These are phyloP conservation scores for Diplodus sargus DNA, from an alignment of 2,797 vertebrate genomes.

Conservation along the genomic window DNA sequence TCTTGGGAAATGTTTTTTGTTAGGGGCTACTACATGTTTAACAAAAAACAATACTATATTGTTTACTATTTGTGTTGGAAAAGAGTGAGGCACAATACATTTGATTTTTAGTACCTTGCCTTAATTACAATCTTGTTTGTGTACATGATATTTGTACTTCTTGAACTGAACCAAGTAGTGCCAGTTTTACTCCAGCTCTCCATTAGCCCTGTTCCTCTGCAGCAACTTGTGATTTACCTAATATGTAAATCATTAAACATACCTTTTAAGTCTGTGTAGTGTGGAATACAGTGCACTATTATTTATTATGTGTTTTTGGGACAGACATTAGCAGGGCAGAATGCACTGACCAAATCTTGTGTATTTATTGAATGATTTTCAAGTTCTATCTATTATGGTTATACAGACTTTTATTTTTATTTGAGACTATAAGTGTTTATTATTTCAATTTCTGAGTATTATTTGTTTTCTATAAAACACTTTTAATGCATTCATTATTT, in stretches of 20 bases:
- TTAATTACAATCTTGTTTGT: background rate
- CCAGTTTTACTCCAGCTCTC: background rate
- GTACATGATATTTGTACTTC: background rate
- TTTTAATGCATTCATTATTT: slow-evolving; percentile 51
- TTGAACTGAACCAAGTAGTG: background rate
- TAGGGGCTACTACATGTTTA: background rate
- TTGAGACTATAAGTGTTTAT: background rate
- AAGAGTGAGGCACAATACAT: background rate
- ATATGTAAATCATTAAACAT: background rate
- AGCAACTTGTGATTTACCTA: background rate
- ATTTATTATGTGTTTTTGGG: background rate
- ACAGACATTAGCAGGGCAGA: background rate
- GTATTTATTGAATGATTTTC: slow-evolving; percentile 4
- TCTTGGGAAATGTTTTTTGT: background rate
- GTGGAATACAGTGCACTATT: background rate
- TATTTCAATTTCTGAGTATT: background rate
- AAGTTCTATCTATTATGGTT: background rate
- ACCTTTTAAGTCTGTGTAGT: background rate
- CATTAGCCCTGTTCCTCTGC: too few species aligned
- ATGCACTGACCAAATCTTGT: background rate
- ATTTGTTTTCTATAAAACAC: slow-evolving; percentile 20
- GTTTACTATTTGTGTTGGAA: background rate
- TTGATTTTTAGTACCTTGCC: background rate
- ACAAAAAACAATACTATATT: background rate
- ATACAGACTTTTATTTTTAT: background rate